Base-by-base conservation (phyloP, 2,797 vertebrate species). In the Hemibagrus guttatus region DNA sequence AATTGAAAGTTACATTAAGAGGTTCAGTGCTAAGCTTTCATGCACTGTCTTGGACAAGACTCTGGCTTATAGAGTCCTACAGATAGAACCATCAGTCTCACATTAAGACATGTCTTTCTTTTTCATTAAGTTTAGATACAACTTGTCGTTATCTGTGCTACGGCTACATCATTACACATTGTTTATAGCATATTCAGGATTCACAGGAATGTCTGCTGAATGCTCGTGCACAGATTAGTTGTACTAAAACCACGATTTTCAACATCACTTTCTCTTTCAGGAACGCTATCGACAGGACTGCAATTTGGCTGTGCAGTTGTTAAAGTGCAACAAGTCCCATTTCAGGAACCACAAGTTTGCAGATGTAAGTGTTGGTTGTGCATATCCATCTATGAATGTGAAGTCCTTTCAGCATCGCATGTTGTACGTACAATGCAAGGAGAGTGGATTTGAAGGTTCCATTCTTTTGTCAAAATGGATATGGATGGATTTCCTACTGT, bases 281-380 rank as follows among this genome's bases (percentile, higher is more conserved):
- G 98, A 99, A 72, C 96, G 98, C 0, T 99, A 99, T 92, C 94
- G 98, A 26, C 97, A 97, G 91, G 98, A 99, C 93, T 99, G 98
- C 91, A 99, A 99, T 92, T 93, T 99, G 84, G 98, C 98, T 0
- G 98, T 99, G 80, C 98, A 98, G 94, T 96, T 99, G 83, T 96
- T 99, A 86, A 99, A 99, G 91, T 99, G 98, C 94, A 99, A 99
- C 95, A 99, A 99, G 93, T 99, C 98, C 2, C 98, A 99, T 90
- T 99, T 99, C 94, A 97, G 98, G 91, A 98, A 98, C 93, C 98
- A 99, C 95, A 99, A 99, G 92, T 97, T 99, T 81, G 97, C 98
- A 66, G 98, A 99, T 17, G 98, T 99, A 92, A 98, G 97, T 88
- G 71, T 61, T 28, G 31, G 31, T 12, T 8, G 19, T 4, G 3